These are phyloP conservation scores for Chironomus tepperi DNA, from an alignment of 1,140 invertebrate genomes.

Conservation along the genomic window DNA sequence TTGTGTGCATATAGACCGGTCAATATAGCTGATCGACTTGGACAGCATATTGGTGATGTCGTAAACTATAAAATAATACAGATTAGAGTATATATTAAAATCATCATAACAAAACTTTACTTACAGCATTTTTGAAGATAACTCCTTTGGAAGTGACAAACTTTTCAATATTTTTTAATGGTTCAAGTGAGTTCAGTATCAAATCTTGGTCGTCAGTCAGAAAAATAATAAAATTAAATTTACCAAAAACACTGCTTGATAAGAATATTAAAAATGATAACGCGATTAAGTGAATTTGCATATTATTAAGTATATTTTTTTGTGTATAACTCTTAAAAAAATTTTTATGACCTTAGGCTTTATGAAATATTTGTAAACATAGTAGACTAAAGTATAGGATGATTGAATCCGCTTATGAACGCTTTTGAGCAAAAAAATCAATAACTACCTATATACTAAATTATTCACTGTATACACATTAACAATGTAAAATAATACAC, in stretches of 20 bases:
- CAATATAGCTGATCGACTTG: conserved; percentile 76
- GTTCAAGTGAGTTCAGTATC: conserved; percentile 61
- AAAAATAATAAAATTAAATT: conserved; percentile 69
- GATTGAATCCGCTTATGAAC: too few relatives aligned
- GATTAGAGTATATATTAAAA: neutral
- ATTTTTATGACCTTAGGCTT: too few relatives aligned
- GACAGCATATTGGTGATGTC: conserved; percentile 77
- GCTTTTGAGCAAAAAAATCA: too few relatives aligned
- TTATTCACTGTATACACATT: too few relatives aligned
- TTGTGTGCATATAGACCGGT: conserved; percentile 81
- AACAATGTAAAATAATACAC: too few relatives aligned
- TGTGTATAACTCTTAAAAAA: neutral
- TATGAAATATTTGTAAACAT: too few relatives aligned
- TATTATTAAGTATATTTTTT: neutral
- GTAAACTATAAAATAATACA: conserved; percentile 51
- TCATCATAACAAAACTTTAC: conserved; percentile 31
- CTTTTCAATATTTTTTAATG: conserved; percentile 53
- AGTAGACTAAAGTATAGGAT: too few relatives aligned
- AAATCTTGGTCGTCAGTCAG: conserved; percentile 82
- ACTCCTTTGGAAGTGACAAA: conserved; percentile 55
- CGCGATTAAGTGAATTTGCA: neutral
- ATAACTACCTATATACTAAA: too few relatives aligned
- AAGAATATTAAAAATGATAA: neutral
- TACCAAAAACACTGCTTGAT: conserved; percentile 24
- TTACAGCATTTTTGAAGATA: conserved; percentile 64